Base-by-base conservation (phyloP, 2,888 invertebrate species). In the Protophormia terraenovae region DNA sequence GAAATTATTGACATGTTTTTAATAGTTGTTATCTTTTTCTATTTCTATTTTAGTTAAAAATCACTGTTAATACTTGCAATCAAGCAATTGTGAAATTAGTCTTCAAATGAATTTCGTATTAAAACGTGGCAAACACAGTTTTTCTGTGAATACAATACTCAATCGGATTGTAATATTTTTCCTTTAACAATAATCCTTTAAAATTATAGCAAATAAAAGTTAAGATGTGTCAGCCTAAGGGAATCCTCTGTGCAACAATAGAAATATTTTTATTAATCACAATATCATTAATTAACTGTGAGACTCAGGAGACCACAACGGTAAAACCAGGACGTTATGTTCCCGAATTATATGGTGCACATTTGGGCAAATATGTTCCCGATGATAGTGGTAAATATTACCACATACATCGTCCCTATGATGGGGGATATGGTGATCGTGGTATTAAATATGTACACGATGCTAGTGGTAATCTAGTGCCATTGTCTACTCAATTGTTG, bases 331-430 rank as follows among this genome's bases (percentile, higher is more conserved):
- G 92, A 0, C 89, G 87, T 29, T 92, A 92, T 77, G 78, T 88
- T 6, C 91, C 90, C 0, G 88, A 90, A 38, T 47, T 89, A 27
- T 88, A 90, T 60, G 92, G 91, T 0, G 89, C 86, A 19, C 93
- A 94, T 87, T 81, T 83, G n/a, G 95, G 95, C 1, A 94, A 93
- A 89, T 95, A 95, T 86, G 86, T 93, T 22, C 94, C 93, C 0
- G 93, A 94, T 1, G 93, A 94, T 53, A 94, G 94, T 84, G 94
- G 94, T 10, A 93, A 91, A 87, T 94, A 94, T 88, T 92, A 92
- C 0, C 94, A 94, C 66, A 92, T 93, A 45, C 93, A 93, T 50
- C 88, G 90, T 55, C 93, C 94, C n/a, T 93, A 93, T n/a, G 92
- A 93, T 62, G 94, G 94, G 14, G 92, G 93, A 80, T 94, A 94